Base-by-base conservation (phyloP, 2,797 vertebrate species). In the Lacerta bilineata region DNA sequence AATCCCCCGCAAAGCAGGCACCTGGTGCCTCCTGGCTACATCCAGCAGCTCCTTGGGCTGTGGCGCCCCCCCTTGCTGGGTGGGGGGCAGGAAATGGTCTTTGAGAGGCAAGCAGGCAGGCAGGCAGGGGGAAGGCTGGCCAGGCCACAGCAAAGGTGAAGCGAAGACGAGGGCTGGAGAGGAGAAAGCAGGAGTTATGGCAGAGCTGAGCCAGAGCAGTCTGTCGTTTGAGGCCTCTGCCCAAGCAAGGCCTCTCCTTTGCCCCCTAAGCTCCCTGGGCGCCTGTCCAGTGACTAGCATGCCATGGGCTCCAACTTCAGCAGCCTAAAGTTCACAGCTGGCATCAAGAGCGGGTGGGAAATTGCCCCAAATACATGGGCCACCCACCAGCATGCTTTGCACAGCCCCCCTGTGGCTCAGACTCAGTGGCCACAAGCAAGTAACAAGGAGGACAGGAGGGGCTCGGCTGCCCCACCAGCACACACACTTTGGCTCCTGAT, bases 1-100 rank as follows among this genome's bases (percentile, higher is more conserved):
- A 43, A 1, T 3, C 55, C 55, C 33, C 9, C 0, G 10, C 59
- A 20, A 29, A 4, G 17, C 0, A 3, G 23, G n/a, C 13, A 41
- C 1, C 25, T 3, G n/a, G 39, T 8, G 61, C 29, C 29, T 46
- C 59, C 68, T 5, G 17, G 71, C 13, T 6, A n/a, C 13, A n/a
- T 23, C 23, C 36, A 25, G 66, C 2, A 25, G n/a, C 27, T 25
- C 8, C 1, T 8, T 11, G 8, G 41, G 13, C 8, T 13, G 23
- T 17, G 4, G 15, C 0, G 3, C 15, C 29, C 39, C 39, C 6
- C 66, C 4, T 27, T 7, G 74, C 23, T 25, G 4, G 39, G 10
- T 8, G 76, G 8, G 23, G 23, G 8, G 36, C 39, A 41, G 1
- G 2, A 55, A 55, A 55, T 15, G 50, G 6, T 7, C 15, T 72